Base-by-base conservation (phyloP, 1,140 invertebrate genomes). In the Gryllus bimaculatus region DNA sequence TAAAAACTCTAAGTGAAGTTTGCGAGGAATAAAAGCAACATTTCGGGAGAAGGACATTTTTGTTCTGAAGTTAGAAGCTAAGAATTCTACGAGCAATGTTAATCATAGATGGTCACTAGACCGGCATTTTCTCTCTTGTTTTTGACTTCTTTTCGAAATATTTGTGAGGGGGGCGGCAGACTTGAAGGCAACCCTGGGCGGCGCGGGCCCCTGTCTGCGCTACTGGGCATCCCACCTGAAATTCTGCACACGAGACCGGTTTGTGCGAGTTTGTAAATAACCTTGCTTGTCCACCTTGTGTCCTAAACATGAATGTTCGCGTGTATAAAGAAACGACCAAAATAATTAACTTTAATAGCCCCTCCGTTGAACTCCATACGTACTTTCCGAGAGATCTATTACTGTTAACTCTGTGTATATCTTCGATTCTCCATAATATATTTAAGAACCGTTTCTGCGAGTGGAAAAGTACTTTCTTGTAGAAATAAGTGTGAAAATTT, bases 261-360 rank as follows among this genome's bases (percentile, higher is more conserved):
- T 66, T 66, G 10, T 66, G 18, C 54, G 18, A 66, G 54, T 66
- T 66, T 66, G 54, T 66, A 66, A 66, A 66, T 66, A 66, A 66
- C 54, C 54, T 66, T 66, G 54, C 54, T 66, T 66, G 54, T 66
- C 54, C 54, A 18, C 54, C 54, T 66, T 66, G 18, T 18, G 54
- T 66, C 54, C 18, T 18, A 18, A 66, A 66, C 54, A 66, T 66
- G 54, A 66, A 66, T 66, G 54, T 66, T 66, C 54, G 54, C 54
- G 54, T 66, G 54, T 66, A 66, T 66, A 66, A 66, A 66, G 54
- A 66, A 66, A 66, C 54, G 54, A 66, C 54, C 54, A 66, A 66
- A 66, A 66, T 66, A 66, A 66, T 66, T 66, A 66, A 66, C 54
- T 18, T 13, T 66, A 66, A 66, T 66, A 66, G 54, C 54, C 18